Base-by-base conservation (phyloP, 2,113 vertebrate species). In the Propithecus coquereli region DNA sequence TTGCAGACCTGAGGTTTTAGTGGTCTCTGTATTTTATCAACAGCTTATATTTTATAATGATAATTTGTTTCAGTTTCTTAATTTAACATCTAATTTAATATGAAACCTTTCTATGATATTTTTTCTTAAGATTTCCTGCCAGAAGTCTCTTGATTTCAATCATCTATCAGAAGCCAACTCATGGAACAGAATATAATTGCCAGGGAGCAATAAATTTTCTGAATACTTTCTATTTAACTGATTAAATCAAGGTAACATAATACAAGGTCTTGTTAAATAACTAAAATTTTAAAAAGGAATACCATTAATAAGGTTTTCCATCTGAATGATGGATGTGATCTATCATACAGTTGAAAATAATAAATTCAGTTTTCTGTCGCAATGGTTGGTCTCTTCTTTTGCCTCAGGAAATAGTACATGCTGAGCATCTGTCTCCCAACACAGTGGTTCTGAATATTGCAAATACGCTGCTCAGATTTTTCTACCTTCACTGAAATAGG, bases 201-300 rank as follows among this genome's bases (percentile, higher is more conserved):
- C n/a, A 90, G 30, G 34, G 34, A 43, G 0, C 32, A 68, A 95
- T n/a, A 61, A 2, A 12, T 80, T 95, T 83, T 79, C 50, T n/a
- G 17, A 90, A 66, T 79, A 93, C 57, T 83, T 61, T 59, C 27
- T 27, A 90, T 40, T 59, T 84, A 77, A 30, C 17, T 30, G 57
- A 96, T 95, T 94, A 97, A 97, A 97, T 85, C 92, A 76, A 88
- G 76, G 96, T 93, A 88, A 96, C 82, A 85, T 63, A 97, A 97
- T 76, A 94, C 14, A 85, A 97, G 94, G 61, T 89, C 92, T 97
- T 97, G 95, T 94, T 96, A 94, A 98, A 94, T 76, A 98, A 90
- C 12, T 40, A 68, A 97, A 96, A 97, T 91, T 96, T 96, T 40
- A 47, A 43, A 91, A 70, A 40, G 10, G 20, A 61, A 84, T 43